These are phyloP conservation scores for Meloidogyne hapla DNA, from an alignment of 1,140 invertebrate genomes.

Conservation along the genomic window DNA sequence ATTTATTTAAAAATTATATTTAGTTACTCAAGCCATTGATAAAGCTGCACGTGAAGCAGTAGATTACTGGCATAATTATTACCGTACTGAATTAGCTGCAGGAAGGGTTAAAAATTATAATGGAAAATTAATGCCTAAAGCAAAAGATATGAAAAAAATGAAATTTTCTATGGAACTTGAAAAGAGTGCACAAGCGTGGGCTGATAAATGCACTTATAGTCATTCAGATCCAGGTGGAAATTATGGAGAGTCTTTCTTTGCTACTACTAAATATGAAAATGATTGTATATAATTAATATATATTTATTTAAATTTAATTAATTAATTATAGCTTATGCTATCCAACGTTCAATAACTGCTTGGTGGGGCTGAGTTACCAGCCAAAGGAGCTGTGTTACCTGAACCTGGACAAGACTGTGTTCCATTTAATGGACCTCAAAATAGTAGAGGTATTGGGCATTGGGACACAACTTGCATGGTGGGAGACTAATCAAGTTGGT, in stretches of 20 bases:
- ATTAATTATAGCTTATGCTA: background rate
- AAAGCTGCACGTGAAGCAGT: background rate
- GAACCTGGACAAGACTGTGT: background rate
- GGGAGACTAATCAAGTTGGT: conserved; percentile 1
- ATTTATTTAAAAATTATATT: background rate
- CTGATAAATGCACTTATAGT: conserved; percentile 4
- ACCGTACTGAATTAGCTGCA: background rate
- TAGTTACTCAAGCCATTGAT: background rate
- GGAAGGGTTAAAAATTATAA: conserved; percentile 10
- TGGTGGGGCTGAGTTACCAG: conserved; percentile 20
- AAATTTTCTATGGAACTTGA: background rate
- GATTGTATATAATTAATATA: background rate
- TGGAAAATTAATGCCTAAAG: background rate
- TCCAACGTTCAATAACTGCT: background rate
- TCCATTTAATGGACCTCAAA: background rate
- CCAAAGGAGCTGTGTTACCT: conserved; percentile 3
- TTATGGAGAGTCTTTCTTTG: background rate
- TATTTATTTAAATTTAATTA: background rate
- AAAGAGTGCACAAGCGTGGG: background rate
- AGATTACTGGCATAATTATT: conserved; percentile 4
- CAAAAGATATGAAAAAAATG: background rate
- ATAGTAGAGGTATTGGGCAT: conserved; percentile 18
- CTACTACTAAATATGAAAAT: background rate
- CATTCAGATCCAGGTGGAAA: background rate
- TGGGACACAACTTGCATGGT: conserved; percentile 25